Evolutionary conservation across 2,797 vertebrate genomes (phyloP).

Genomic region (Dryobates pubescens): DNA sequence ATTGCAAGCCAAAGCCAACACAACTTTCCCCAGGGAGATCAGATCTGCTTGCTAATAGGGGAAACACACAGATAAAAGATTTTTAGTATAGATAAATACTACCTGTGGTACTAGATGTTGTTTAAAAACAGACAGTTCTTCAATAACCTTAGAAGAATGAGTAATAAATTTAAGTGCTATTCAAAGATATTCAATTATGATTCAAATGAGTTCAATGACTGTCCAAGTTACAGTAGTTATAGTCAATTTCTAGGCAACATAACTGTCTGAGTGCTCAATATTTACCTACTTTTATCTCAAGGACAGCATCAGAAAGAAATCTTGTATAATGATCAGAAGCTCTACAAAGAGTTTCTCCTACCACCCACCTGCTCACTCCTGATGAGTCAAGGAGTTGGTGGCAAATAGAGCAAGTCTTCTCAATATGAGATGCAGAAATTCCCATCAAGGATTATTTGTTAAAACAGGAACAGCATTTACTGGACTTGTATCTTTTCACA

Average conservation of each 20-base stretch:
- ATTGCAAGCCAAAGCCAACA: constrained; percentile 97
- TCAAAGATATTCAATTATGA: too few relatives aligned
- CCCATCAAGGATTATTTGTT: neutral
- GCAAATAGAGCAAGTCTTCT: neutral
- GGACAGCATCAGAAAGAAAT: neutral
- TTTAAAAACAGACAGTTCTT: neutral
- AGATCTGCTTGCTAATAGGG: constrained; percentile 95
- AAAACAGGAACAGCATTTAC: neutral
- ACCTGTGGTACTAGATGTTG: neutral
- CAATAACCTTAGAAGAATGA: constrained; percentile 4
- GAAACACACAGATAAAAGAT: constrained; percentile 52
- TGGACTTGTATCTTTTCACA: neutral
- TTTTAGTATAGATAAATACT: neutral
- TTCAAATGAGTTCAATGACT: neutral
- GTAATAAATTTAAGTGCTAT: neutral
- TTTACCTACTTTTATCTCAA: neutral
- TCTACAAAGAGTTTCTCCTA: neutral
- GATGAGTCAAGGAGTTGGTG: neutral
- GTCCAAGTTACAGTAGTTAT: neutral
- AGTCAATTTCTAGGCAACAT: neutral
- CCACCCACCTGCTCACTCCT: neutral
- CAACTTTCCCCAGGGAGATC: constrained; percentile 98
- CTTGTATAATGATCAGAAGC: neutral
- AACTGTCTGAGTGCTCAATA: neutral
- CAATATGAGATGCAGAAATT: neutral